Evolutionary conservation across 2,888 invertebrate genomes (phyloP), one percentile per base, ranked within the genome.

Genomic region (Isotomurus palustris): DNA sequence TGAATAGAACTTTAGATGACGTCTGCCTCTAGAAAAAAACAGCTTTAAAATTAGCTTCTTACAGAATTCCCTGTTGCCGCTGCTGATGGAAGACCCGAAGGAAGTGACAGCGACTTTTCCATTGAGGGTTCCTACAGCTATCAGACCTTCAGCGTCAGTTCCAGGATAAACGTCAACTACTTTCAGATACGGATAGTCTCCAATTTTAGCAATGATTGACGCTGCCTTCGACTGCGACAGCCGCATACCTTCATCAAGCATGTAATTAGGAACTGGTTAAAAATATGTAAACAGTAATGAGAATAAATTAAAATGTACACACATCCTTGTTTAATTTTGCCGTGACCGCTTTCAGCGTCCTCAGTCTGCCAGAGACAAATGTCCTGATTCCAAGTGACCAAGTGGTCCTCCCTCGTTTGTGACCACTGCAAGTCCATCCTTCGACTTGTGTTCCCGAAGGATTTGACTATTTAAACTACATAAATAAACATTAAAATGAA

Each of bases 321-420:
- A 60, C 56, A 58, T 53, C 60, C 64, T 19, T 57, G 53, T 24
- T 60, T 51, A 21, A 58, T 6, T 55, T 62, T 60, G 3, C 48
- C 44, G 10, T 53, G 53, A 25, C 53, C 44, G 29, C 82, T 75
- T 40, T 80, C 78, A 66, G 81, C 79, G 24, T 88, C 83, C 79
- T 91, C 88, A 6, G 75, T 71, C 61, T 76, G 73, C 74, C 92
- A 93, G 50, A 94, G 78, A 75, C 83, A 86, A 73, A 95, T 86
- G 73, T 93, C 91, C 53, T 91, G 86, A 40, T 91, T 90, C 88
- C 91, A 92, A 49, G 91, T 86, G 66, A 93, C 84, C 73, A 93
- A 93, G 74, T 88, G 88, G 72, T 92, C 84, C 2, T 78, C 77
- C 67, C 82, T 80, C 54, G 84, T 82, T 1, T 91, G 91, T 28